Evolutionary conservation across 35 echinoderm and acorn worm species (phyloP), one percentile per base, ranked within the genome.

Genomic region (Ophioderma brevispina): DNA sequence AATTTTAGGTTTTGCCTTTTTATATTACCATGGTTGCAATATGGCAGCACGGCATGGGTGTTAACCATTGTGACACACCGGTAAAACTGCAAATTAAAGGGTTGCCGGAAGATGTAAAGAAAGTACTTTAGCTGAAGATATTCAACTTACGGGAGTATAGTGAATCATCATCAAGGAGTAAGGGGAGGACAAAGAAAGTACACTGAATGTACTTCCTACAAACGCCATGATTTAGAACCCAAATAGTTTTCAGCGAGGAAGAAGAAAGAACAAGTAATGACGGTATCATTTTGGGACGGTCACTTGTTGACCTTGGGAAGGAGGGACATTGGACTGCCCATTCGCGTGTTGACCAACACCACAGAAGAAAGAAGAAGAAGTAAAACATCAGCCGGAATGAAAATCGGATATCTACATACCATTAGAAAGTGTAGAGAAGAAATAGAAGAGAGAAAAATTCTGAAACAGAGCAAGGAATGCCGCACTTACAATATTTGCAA

Each of bases 1-100:
- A 23, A 55, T 86, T 35, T 37, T 92, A 63, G 90, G 90, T 11
- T 86, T 86, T 92, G 90, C 86, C 36, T 86, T 92, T 79, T 56
- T 92, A 50, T 86, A 86, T 39, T 40, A 79, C 32, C 55, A 49
- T 80, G 50, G 86, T n/a, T 92, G 90, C 30, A 40, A 86, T 36
- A 25, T 92, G 23, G 82, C 85, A 55, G 82, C 90, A 8, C 82
- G 82, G 0, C 33, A 39, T 17, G 90, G 82, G n/a, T n/a, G 13
- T 38, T 86, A 21, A 13, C 33, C 36, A 86, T 80, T 80, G 90
- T 38, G 0, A n/a, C n/a, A n/a, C n/a, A n/a, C n/a, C n/a, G 90
- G 90, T 0, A 56, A 36, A 15, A 38, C 10, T 10, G 82, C 86
- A 6, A 15, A 84, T 15, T 86, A 92, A 64, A 40, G 90, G 90